Evolutionary conservation across 35 echinoderm and acorn worm genomes (phyloP), one percentile per base, ranked within the genome.

Genomic region (Apostichopus japonicus): DNA sequence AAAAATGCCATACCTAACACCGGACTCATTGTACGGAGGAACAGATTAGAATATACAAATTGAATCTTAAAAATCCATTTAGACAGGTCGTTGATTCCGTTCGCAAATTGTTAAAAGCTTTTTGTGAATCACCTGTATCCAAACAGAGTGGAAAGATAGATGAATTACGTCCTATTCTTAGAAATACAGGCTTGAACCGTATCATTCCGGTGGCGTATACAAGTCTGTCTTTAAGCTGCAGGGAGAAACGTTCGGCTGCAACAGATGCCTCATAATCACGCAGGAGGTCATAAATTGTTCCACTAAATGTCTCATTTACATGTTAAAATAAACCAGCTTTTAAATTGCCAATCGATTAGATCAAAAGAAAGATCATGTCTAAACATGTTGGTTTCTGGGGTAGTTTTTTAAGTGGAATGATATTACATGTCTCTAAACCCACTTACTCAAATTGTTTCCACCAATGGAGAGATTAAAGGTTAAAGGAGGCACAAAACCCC

Each of bases 11-110:
- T 75, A 6, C 71, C 0, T 21, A 6, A 75, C 6, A 75, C 17
- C 21, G 13, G 17, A 75, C 71, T 6, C 6, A 6, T 75, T 5
- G 6, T 75, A 75, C 21, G 7, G 71, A 75, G 15, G 15, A 75
- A 75, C 7, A 75, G 71, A 75, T 75, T 75, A 75, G 6, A 75
- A 75, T 75, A 23, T 23, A 75, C 71, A 75, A 44, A 75, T 23
- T 21, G 71, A 75, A 75, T 75, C 71, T 75, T 75, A 23, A 23
- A 73, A 75, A 75, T 75, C 21, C 71, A 75, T 75, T 67, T 21
- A 73, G 17, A 75, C 16, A 75, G 71, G 71, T 75, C 21, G 71
- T 75, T 75, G 17, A 75, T 21, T 75, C 71, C 71, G 22, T n/a
- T 75, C 71, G 17, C 71, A 75, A 75, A 75, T 75, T 75, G 16